phyloP scores from a whole-genome alignment of 2,797 vertebrate species.

The Sebastes reedi region DNA sequence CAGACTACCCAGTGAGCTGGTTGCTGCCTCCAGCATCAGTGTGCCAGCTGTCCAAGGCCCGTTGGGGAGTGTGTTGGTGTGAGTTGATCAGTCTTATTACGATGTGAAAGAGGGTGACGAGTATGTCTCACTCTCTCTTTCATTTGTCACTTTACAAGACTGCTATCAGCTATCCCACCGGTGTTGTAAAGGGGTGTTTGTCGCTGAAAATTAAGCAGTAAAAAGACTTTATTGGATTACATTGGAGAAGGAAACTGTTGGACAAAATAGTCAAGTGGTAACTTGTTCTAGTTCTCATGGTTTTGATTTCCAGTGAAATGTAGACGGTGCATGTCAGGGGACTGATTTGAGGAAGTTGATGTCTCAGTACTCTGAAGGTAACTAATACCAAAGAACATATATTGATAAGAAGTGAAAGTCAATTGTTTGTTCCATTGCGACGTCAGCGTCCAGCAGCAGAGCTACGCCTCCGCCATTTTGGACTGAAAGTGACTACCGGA shows the following conservation, averaged over 20 bases:
- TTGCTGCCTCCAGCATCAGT: slow-evolving; percentile 82
- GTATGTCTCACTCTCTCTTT: not conserved
- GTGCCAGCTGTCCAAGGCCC: slow-evolving; percentile 83
- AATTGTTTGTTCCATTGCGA: rapidly evolving
- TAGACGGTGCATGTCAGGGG: not conserved
- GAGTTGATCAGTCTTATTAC: slow-evolving; percentile 59
- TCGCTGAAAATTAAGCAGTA: not conserved
- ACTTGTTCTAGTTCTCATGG: not conserved
- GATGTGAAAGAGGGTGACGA: not conserved
- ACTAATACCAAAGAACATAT: too few relatives aligned
- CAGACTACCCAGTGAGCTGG: slow-evolving; percentile 87
- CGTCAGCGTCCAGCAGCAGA: too few relatives aligned
- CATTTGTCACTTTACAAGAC: not conserved
- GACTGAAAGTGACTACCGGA: too few relatives aligned
- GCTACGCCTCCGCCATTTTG: too few relatives aligned
- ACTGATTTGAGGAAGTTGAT: not conserved
- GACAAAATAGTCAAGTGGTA: not conserved
- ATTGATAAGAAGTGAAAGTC: too few relatives aligned
- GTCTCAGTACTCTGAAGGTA: not conserved
- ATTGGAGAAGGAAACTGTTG: not conserved
- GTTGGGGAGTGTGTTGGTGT: slow-evolving; percentile 93
- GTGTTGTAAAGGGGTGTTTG: not conserved
- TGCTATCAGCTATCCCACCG: not conserved
- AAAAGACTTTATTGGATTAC: not conserved
- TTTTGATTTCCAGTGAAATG: not conserved